Base-by-base conservation (phyloP, 2,888 invertebrate species). In the Volucella bombylans region DNA sequence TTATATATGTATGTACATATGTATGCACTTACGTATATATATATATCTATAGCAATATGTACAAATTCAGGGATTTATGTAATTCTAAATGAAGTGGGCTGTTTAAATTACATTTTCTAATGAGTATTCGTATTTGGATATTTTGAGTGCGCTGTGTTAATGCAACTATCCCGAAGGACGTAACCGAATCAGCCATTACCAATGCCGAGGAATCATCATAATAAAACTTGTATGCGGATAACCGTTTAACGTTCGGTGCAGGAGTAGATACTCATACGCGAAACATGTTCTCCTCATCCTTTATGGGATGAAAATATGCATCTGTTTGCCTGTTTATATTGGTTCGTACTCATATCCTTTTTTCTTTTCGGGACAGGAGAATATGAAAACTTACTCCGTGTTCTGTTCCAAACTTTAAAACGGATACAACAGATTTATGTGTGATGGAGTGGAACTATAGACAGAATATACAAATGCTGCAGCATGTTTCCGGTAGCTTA, bases 181-280 rank as follows among this genome's bases (percentile, higher is more conserved):
- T 41, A 64, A 64, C 64, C 15, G 23, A 64, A 69, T 62, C 69
- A 62, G 31, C 15, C 15, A 57, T 57, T 47, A 78, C 64, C 69
- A 54, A 57, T 49, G 12, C 6, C 38, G 39, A 61, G 54, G 49
- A 73, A 62, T 68, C 41, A 64, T 68, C 45, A 49, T 73, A 49
- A 68, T 61, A 41, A 31, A 72, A 67, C 61, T 41, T 62, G 41
- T 43, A 54, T 49, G 49, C 49, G 73, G 62, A 74, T 38, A 68
- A 73, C 73, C 79, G 15, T 49, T 61, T 49, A 73, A 62, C 62
- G 49, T 68, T 80, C 55, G 55, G 62, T 80, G 52, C 61, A 41
- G 52, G 50, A 43, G 15, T 38, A 52, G 9, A 4, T 54, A 38
- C 12, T 23, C 18, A 23, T 45, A 61, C 38, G 4, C 23, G 15